A percentile compares a stretch with the other conserved stretches of the same genome.
Conservation (phyloP, 2,113 vertebrate genomes). For the Helogale parvula region DNA sequence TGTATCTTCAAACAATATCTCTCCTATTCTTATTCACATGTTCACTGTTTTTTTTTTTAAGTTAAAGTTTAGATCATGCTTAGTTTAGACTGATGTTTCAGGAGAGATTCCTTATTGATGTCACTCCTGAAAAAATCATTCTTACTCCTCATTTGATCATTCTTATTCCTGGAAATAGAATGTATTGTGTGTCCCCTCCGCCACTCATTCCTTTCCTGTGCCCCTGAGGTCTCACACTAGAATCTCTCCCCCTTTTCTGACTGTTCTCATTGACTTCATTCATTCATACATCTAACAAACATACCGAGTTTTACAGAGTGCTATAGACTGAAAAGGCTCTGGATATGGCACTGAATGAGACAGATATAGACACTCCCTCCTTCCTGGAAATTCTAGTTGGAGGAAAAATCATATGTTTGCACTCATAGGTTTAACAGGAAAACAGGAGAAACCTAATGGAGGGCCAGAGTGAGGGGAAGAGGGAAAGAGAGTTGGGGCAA, state of each 20-base stretch:
- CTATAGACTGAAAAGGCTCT: neutral
- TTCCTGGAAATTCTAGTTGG: neutral
- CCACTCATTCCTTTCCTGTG: neutral
- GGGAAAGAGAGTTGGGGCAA: no score
- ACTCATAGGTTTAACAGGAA: no score
- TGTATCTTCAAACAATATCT: neutral
- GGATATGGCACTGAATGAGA: neutral
- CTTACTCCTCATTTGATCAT: neutral
- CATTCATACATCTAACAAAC: neutral
- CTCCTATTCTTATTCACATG: neutral
- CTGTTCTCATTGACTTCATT: neutral
- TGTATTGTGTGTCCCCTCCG: neutral
- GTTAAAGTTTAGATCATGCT: neutral
- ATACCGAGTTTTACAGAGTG: neutral
- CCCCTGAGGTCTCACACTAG: neutral
- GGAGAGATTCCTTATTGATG: neutral
- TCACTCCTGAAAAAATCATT: neutral
- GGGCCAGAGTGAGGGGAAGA: no score
- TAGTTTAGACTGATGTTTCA: neutral
- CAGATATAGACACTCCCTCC: neutral
- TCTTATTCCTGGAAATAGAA: neutral
- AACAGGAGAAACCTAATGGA: no score
- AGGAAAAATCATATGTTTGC: neutral
- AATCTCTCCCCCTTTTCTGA: neutral
- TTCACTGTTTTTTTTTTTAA: neutral